Percentiles rank a stretch among this genome's conserved stretches.
Evolutionary conservation across 2,113 vertebrate genomes (phyloP).

Genomic region (Otocyon megalotis): DNA sequence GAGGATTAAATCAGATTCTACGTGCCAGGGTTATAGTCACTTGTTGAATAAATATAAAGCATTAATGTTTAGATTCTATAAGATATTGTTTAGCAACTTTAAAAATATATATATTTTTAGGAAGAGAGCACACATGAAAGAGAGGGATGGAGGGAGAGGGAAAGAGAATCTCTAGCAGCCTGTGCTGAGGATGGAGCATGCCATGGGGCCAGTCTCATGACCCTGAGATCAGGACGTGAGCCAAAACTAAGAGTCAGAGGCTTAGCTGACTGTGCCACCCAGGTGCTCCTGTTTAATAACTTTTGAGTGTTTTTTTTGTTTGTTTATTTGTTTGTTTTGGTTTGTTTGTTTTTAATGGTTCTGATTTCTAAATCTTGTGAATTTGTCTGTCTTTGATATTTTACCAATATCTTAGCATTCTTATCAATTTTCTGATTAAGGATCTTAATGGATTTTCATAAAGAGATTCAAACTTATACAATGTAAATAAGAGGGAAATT

Average conservation of each 20-base stretch:
- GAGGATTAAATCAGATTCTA: background rate
- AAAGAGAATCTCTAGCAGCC: background rate
- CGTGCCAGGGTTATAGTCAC: background rate
- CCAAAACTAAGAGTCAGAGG: background rate
- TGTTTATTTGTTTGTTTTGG: too few relatives aligned
- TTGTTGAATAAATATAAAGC: background rate
- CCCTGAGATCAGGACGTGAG: background rate
- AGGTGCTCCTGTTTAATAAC: background rate
- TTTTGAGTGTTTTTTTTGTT: background rate
- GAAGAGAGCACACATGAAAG: too few relatives aligned
- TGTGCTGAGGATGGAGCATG: background rate
- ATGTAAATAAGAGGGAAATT: slow-evolving; percentile 8
- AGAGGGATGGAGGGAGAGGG: background rate
- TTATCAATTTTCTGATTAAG: background rate
- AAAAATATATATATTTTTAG: too few relatives aligned
- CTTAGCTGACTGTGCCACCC: background rate
- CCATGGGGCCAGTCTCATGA: background rate
- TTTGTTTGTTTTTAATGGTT: background rate
- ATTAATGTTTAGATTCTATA: background rate
- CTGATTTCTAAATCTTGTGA: background rate
- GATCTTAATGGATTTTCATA: background rate
- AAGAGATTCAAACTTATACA: background rate
- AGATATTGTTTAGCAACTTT: background rate
- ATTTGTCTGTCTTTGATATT: background rate
- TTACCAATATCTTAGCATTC: background rate